Conservation (phyloP, 1,140 invertebrate genomes). For the Berghia stephanieae region DNA sequence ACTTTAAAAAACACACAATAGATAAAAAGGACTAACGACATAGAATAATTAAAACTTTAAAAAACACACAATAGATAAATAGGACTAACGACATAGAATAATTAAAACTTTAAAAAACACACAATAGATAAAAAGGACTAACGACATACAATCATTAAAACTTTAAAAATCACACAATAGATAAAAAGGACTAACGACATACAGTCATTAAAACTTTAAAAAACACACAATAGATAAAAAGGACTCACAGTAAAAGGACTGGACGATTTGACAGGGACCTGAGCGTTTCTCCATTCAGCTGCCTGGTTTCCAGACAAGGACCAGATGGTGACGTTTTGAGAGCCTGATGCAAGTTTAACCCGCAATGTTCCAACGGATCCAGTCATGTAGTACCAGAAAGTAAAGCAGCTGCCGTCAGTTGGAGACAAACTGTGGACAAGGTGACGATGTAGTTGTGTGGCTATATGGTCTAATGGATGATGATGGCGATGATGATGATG, state of each 20-base stretch:
- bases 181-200: not conserved
- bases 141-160: constrained; percentile 69
- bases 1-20: too few species aligned
- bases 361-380: constrained; percentile 52
- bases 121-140: not conserved
- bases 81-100: too few species aligned
- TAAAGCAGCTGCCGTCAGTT: constrained; percentile 41
- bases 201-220: too few species aligned
- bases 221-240: not conserved
- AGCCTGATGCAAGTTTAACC: constrained; percentile 50
- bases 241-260: constrained; percentile 25
- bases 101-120: not conserved
- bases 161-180: not conserved
- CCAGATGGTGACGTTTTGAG: constrained; percentile 34
- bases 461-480: constrained; percentile 10
- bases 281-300: constrained; percentile 37
- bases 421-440: constrained; percentile 33
- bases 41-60: too few species aligned
- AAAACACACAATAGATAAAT: too few species aligned
- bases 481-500: not conserved
- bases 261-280: constrained; percentile 28
- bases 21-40: too few species aligned
- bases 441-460: constrained; percentile 45
- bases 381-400: constrained; percentile 61
- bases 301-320: constrained; percentile 45